phyloP scores from a whole-genome alignment of 2,888 invertebrate species.

The Tineola bisselliella region DNA sequence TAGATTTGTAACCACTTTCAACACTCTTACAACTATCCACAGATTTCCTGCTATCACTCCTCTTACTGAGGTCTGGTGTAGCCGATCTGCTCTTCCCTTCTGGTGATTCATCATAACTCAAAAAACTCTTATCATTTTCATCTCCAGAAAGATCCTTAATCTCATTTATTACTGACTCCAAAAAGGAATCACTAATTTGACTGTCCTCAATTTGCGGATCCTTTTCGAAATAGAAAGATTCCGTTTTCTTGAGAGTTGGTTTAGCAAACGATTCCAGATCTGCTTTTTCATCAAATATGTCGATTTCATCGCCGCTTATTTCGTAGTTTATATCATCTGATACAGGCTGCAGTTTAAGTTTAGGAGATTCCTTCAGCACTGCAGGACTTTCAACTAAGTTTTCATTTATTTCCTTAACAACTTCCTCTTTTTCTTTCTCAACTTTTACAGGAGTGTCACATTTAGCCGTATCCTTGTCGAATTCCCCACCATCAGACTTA shows the following conservation, averaged over 20 bases:
- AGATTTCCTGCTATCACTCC: slow-evolving; percentile 26
- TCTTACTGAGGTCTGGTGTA: slow-evolving; percentile 21
- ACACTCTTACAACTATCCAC: slow-evolving; percentile 27
- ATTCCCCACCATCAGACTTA: slow-evolving; percentile 31
- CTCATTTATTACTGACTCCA: slow-evolving; percentile 57
- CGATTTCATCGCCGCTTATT: slow-evolving; percentile 45
- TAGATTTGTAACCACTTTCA: slow-evolving; percentile 31
- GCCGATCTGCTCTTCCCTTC: slow-evolving; percentile 26
- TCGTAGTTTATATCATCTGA: slow-evolving; percentile 53
- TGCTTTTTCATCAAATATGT: slow-evolving; percentile 39
- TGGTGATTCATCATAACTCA: slow-evolving; percentile 59
- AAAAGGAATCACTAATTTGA: slow-evolving; percentile 42
- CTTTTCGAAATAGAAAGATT: slow-evolving; percentile 15
- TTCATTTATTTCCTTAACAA: slow-evolving; percentile 5
- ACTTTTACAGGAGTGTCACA: slow-evolving; percentile 22
- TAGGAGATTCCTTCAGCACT: slow-evolving; percentile 12
- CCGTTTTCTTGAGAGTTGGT: slow-evolving; percentile 23
- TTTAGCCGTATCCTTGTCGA: slow-evolving; percentile 20
- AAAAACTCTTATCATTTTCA: slow-evolving; percentile 37
- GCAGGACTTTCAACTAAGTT: slow-evolving; percentile 24
- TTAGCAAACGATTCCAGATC: slow-evolving; percentile 31
- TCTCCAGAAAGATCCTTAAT: slow-evolving; percentile 53
- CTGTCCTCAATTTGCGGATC: slow-evolving; percentile 40
- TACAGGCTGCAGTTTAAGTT: slow-evolving; percentile 46
- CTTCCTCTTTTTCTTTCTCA: slow-evolving; percentile 26